A percentile compares a stretch with the other conserved stretches of the same genome.
phyloP scores from a whole-genome alignment of 92 coral and sea anemone species.

The Palythoa caribaeorum region DNA sequence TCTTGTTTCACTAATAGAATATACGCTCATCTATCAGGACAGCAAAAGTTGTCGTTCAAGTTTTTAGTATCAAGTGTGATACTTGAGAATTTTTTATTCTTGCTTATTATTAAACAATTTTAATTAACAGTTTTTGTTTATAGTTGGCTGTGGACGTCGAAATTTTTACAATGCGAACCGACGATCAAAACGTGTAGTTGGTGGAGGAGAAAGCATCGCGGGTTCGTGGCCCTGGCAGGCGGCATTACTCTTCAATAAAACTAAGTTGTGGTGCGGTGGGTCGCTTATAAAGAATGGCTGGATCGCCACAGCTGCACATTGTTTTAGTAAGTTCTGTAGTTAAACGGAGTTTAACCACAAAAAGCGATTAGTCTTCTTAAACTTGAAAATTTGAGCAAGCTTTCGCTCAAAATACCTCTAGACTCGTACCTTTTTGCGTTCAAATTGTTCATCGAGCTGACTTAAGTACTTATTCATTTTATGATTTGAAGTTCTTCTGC shows the following conservation, averaged over 20 bases:
- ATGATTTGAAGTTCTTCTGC: no score
- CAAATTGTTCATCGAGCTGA: no score
- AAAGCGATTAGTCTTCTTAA: no score
- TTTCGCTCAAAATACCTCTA: no score
- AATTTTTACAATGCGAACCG: not conserved
- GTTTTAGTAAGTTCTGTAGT: slow-evolving; percentile 78
- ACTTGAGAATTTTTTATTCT: not conserved
- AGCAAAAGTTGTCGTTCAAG: no score
- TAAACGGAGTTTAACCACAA: not conserved
- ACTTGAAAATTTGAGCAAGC: no score
- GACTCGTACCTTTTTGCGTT: no score
- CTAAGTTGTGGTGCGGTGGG: slow-evolving; percentile 92
- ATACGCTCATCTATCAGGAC: no score
- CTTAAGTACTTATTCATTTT: no score
- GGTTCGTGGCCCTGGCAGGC: slow-evolving; percentile 99
- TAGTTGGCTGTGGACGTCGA: slow-evolving; percentile 67
- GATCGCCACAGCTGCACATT: slow-evolving; percentile 95
- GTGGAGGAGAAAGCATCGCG: slow-evolving; percentile 78
- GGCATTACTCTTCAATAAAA: slow-evolving; percentile 82
- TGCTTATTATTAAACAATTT: not conserved
- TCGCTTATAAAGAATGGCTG: slow-evolving; percentile 84
- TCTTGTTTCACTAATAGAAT: no score
- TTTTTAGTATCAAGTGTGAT: no score
- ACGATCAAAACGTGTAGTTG: slow-evolving; percentile 87
- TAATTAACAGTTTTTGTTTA: not conserved